A percentile compares a stretch with the other conserved stretches of the same genome.
Conservation (phyloP, 2,888 invertebrate species). For the Dione juno region DNA sequence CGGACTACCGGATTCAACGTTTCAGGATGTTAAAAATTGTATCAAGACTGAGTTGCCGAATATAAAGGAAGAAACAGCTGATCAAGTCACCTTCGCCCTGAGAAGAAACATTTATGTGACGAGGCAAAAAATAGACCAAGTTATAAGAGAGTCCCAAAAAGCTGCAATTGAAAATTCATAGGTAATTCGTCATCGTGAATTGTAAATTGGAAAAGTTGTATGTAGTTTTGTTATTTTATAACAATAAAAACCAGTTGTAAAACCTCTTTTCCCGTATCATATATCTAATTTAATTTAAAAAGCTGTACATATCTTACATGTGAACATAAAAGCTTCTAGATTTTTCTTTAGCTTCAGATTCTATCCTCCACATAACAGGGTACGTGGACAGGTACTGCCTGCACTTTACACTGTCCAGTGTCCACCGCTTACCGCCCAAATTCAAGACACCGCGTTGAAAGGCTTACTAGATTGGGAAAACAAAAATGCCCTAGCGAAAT, state of each 20-base stretch:
- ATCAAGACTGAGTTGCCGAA: constrained; percentile 49
- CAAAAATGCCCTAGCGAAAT: too few relatives aligned
- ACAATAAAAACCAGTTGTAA: not conserved
- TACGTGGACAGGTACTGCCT: too few relatives aligned
- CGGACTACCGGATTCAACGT: constrained; percentile 48
- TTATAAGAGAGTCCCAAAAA: constrained; percentile 46
- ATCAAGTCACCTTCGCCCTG: constrained; percentile 50
- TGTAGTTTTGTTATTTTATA: not conserved
- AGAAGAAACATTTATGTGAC: constrained; percentile 50
- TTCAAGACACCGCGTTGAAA: too few relatives aligned
- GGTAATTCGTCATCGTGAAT: not conserved
- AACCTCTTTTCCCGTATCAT: not conserved
- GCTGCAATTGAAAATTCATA: constrained; percentile 38
- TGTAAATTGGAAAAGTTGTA: not conserved
- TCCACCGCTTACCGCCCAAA: too few relatives aligned
- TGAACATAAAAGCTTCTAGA: too few relatives aligned
- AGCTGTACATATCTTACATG: too few relatives aligned
- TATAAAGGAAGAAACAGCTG: constrained; percentile 45
- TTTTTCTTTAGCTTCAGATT: too few relatives aligned
- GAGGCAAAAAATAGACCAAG: constrained; percentile 47
- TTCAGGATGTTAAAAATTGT: constrained; percentile 48
- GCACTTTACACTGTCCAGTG: too few relatives aligned
- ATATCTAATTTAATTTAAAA: too few relatives aligned
- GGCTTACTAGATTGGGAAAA: too few relatives aligned
- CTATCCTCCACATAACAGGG: too few relatives aligned